These are phyloP conservation scores for Typhlomys cinereus DNA, from an alignment of 2,113 vertebrate genomes.

Conservation along the genomic window DNA sequence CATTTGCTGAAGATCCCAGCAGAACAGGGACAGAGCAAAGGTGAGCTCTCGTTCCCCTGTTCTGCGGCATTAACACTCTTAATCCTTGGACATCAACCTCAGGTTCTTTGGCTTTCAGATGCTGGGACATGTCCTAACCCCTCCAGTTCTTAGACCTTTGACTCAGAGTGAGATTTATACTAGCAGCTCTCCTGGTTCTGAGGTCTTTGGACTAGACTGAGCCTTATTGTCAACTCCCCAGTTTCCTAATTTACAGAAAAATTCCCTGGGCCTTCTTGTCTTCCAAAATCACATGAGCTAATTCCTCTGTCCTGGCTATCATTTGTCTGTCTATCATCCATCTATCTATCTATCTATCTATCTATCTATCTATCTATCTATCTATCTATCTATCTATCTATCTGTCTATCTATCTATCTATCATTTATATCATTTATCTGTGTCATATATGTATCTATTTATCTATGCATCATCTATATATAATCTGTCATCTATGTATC, in stretches of 20 bases:
- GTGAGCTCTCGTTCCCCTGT: background rate
- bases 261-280: background rate
- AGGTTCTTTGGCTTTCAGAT: background rate
- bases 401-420: background rate
- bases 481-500: background rate
- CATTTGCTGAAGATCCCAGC: background rate
- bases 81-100: background rate
- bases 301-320: background rate
- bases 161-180: background rate
- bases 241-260: background rate
- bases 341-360: background rate
- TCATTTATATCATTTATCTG: too few species aligned
- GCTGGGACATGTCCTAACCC: background rate
- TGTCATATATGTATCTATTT: background rate
- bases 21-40: background rate
- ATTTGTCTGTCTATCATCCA: background rate
- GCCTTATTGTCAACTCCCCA: background rate
- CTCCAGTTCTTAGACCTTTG: background rate
- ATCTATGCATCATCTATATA: background rate
- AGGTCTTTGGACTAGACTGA: background rate
- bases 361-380: background rate
- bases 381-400: background rate
- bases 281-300: background rate
- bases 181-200: background rate
- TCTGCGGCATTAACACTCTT: background rate